phyloP scores from a whole-genome alignment of 2,113 vertebrate species.

The Psilopsiagon aurifrons region DNA sequence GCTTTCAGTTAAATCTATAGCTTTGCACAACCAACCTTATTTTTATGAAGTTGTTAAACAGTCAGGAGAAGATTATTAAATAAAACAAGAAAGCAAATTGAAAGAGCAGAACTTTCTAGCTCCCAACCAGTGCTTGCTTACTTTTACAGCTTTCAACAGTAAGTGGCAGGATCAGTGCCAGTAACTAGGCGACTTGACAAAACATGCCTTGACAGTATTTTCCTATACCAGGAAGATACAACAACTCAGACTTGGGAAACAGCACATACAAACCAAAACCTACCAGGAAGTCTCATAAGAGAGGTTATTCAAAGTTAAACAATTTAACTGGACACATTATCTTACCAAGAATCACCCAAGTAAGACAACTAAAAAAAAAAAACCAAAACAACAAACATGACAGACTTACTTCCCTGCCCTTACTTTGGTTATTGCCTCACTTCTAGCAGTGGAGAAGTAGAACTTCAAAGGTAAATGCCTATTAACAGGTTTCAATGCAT shows the following conservation, averaged over 20 bases:
- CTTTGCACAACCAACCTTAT: not conserved
- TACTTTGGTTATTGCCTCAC: not conserved
- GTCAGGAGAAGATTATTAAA: not conserved
- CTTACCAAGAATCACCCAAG: not conserved
- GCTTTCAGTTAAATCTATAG: not conserved
- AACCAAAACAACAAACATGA: not conserved
- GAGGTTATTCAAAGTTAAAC: not conserved
- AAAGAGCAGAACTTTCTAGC: not conserved
- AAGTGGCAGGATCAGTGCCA: not conserved
- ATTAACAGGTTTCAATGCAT: not conserved
- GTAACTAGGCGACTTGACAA: not conserved
- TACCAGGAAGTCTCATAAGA: not conserved
- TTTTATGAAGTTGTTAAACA: not conserved
- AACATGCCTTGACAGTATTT: not conserved
- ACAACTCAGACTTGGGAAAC: not conserved
- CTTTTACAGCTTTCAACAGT: not conserved
- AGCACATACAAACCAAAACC: not conserved
- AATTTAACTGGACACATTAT: not conserved
- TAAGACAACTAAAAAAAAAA: not conserved
- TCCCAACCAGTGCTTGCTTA: not conserved
- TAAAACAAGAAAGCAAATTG: not conserved
- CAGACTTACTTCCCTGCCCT: not conserved
- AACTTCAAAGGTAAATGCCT: not conserved
- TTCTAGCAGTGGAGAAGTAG: not conserved
- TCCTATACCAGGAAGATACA: not conserved